A percentile compares a stretch with the other conserved stretches of the same genome.
Conservation (phyloP, 2,797 vertebrate species). For the Apogon hyalosoma region DNA sequence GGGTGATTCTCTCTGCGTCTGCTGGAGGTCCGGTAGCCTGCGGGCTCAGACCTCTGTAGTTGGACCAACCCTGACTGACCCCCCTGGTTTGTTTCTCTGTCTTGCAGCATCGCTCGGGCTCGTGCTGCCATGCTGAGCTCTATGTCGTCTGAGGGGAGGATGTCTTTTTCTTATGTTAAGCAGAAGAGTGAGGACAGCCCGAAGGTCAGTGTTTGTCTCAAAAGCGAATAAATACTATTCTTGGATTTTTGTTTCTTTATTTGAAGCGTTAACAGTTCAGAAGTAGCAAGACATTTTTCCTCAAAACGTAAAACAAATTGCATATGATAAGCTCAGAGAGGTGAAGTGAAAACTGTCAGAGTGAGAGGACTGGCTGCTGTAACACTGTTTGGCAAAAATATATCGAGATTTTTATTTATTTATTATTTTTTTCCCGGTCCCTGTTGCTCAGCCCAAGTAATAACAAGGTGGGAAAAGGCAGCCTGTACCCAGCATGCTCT, state of each 20-base stretch:
- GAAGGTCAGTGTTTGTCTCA: constrained; percentile 85
- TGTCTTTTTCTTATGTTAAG: constrained; percentile 93
- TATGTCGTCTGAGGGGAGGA: constrained; percentile 90
- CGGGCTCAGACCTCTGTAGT: constrained; percentile 4
- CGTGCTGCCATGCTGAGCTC: constrained; percentile 89
- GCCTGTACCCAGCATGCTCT: neutral
- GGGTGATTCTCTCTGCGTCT: constrained; percentile 41
- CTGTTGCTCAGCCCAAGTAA: too few relatives aligned
- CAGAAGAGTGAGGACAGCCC: constrained; percentile 95
- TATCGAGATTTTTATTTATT: too few relatives aligned
- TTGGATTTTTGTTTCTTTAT: too few relatives aligned
- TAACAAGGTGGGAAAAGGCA: too few relatives aligned
- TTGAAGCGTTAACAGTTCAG: too few relatives aligned
- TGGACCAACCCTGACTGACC: constrained; percentile 17
- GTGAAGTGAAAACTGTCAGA: too few relatives aligned
- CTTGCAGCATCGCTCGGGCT: constrained; percentile 87
- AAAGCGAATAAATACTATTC: neutral
- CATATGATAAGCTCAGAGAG: too few relatives aligned
- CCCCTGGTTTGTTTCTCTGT: constrained; percentile 10
- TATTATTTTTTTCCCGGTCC: too few relatives aligned
- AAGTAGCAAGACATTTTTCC: too few relatives aligned
- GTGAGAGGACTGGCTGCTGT: too few relatives aligned
- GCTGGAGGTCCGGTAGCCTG: neutral
- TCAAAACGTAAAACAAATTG: too few relatives aligned
- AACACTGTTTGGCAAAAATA: too few relatives aligned